Conservation (phyloP, 2,113 vertebrate species). For the Lepus americanus region DNA sequence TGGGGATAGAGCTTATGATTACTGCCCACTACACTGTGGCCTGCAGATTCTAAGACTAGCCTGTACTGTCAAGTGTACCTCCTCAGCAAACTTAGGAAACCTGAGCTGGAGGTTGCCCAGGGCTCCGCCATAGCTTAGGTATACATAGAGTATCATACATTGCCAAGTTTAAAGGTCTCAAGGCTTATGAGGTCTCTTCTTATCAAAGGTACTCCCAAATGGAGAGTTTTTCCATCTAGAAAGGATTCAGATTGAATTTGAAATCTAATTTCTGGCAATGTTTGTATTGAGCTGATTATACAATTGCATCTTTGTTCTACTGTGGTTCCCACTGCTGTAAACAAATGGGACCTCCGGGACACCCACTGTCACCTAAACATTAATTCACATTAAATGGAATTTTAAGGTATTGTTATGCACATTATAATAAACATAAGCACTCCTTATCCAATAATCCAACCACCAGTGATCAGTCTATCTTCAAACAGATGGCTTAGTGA, state of each 20-base stretch:
- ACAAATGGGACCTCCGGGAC: conserved; percentile 47
- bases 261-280: conserved; percentile 16
- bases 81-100: not conserved
- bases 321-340: conserved; percentile 7
- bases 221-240: not conserved
- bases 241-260: not conserved
- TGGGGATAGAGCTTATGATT: not conserved
- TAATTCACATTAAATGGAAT: conserved; percentile 71
- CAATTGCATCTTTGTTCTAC: conserved; percentile 26
- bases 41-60: not conserved
- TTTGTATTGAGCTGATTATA: conserved; percentile 45
- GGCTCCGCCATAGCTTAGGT: not conserved
- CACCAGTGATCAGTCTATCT: conserved; percentile 57
- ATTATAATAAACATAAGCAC: conserved; percentile 60
- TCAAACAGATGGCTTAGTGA: conserved; percentile 63
- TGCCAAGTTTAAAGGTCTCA: not conserved
- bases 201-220: not conserved
- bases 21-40: not conserved
- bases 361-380: conserved; percentile 63
- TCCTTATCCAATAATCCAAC: conserved; percentile 58
- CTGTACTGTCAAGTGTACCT: not conserved
- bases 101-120: not conserved
- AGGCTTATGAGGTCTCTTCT: not conserved
- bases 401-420: conserved; percentile 56
- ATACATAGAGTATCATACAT: not conserved